Evolutionary conservation across 1,140 invertebrate species (phyloP).

Genomic region (Drosophila gunungcola): DNA sequence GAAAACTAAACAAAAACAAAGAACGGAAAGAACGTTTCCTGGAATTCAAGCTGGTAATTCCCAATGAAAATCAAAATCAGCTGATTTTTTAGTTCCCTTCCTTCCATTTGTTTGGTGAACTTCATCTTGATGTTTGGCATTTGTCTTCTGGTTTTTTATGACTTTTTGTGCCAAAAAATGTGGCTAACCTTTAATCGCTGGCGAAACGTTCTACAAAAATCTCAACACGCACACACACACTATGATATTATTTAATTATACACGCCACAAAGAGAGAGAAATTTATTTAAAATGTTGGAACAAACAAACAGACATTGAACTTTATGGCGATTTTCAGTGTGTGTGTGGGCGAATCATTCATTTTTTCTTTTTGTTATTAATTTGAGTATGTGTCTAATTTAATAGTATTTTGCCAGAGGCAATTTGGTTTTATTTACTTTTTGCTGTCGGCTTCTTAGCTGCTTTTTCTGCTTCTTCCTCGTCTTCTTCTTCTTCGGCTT

Average conservation of each 20-base stretch:
- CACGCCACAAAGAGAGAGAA: conserved; percentile 24
- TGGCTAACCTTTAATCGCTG: conserved; percentile 50
- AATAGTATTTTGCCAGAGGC: conserved; percentile 40
- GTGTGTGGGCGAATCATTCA: conserved; percentile 31
- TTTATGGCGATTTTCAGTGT: conserved; percentile 38
- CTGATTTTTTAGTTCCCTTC: conserved; percentile 32
- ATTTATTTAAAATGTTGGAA: conserved; percentile 46
- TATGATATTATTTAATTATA: conserved; percentile 54
- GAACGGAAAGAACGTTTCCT: background rate
- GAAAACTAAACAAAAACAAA: conserved; percentile 9
- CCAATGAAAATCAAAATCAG: conserved; percentile 42
- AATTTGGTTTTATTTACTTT: conserved; percentile 72
- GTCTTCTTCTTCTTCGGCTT: conserved; percentile 24
- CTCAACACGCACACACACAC: conserved; percentile 15
- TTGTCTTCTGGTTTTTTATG: conserved; percentile 39
- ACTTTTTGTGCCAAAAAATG: conserved; percentile 46
- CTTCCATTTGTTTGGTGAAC: conserved; percentile 25
- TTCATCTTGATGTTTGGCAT: conserved; percentile 60
- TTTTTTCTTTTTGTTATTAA: conserved; percentile 35
- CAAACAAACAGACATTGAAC: conserved; percentile 65
- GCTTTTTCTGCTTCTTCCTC: conserved; percentile 1
- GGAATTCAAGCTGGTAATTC: conserved; percentile 2
- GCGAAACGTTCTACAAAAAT: conserved; percentile 43
- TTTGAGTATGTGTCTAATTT: conserved; percentile 40
- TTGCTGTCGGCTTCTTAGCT: conserved; percentile 43